These are phyloP conservation scores for Pyrocephalus nanus DNA, from an alignment of 2,797 vertebrate species.

Conservation along the genomic window DNA sequence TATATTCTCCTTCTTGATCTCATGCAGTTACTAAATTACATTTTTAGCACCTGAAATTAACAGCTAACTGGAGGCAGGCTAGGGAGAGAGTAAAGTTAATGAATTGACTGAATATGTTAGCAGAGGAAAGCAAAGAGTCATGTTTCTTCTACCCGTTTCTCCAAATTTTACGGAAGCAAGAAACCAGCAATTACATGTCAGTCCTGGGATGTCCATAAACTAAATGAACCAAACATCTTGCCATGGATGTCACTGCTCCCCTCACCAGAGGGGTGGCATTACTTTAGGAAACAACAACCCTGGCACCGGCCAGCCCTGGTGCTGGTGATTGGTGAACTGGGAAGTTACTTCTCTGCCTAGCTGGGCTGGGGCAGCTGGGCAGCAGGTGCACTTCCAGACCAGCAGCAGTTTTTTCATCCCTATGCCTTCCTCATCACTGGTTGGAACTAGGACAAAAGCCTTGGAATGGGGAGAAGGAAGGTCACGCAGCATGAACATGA, in stretches of 20 bases:
- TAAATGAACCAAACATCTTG: not conserved
- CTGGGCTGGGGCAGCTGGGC: not conserved
- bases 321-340: not conserved
- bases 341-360: not conserved
- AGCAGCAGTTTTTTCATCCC: not conserved
- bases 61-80: constrained; percentile 29
- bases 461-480: not conserved
- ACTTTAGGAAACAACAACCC: not conserved
- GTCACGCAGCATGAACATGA: not conserved
- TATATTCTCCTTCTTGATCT: constrained; percentile 50
- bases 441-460: not conserved
- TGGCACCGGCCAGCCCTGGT: not conserved
- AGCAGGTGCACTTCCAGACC: not conserved
- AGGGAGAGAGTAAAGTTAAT: constrained; percentile 58
- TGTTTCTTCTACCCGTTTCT: not conserved
- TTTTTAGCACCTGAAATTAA: constrained; percentile 61
- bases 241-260: not conserved
- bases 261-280: not conserved
- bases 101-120: constrained; percentile 53
- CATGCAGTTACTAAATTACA: constrained; percentile 56
- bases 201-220: not conserved
- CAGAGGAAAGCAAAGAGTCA: constrained; percentile 8
- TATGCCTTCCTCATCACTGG: accelerated
- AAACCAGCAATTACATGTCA: not conserved
- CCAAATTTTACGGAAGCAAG: constrained; percentile 1